Evolutionary conservation across 2,113 vertebrate species (phyloP), one percentile per base, ranked within the genome.

Genomic region (Morone chrysops): DNA sequence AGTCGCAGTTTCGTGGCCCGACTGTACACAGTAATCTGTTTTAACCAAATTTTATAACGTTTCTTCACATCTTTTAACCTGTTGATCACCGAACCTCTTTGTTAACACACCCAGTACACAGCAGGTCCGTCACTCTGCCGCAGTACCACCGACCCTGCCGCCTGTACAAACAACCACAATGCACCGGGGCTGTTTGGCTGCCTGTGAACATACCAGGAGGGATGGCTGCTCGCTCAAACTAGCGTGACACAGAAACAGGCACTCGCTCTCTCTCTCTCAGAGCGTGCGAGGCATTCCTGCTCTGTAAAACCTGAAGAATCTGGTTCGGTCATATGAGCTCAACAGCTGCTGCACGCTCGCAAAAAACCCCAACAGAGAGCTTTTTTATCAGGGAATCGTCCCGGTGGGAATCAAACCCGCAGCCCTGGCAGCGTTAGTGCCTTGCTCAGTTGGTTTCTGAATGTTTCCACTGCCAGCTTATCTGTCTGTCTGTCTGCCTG

Each of bases 271-370:
- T 41, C 40, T 45, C 66, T 62, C 56, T 57, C 50, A 18, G 36
- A 11, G 38, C 4, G 10, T 22, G 41, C 9, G 22, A 38, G 51
- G 51, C 70, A 68, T 75, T 63, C 72, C 71, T 38, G 36, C 56
- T 57, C 56, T 17, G 53, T 47, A 76, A 53, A 78, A 65, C 60
- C 72, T 59, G 62, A 54, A 51, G 68, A 81, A 78, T 81, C 67
- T 51, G 73, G 7, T 41, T 47, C 5, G 3, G 25, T 77, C 71
- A 53, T 54, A 53, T 67, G 68, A 86, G 68, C 83, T 51, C 53
- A 48, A 2, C 83, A 89, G 83, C 80, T 86, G 87, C 70, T 47
- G 82, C 56, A 2, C 4, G 13, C 56, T 36, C 47, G 31, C 66
- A 40, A 10, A 45, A 73, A 70, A n/a, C 3, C 25, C 22, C 61